Percentiles rank a stretch among this genome's conserved stretches.
Conservation (phyloP, 2,797 vertebrate species). For the Urophycis tenuis region DNA sequence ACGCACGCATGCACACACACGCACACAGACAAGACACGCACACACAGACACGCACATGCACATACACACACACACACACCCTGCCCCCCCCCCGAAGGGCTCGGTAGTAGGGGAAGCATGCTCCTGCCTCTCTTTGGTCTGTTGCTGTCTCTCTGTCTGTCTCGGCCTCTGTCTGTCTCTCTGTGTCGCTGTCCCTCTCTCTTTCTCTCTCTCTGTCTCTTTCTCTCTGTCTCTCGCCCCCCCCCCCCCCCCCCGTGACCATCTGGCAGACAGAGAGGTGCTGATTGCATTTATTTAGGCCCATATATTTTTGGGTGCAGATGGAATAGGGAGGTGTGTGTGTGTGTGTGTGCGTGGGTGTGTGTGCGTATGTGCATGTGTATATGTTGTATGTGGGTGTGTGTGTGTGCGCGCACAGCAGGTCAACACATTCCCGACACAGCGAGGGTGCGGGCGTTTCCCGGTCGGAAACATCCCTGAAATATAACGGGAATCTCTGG, state of each 20-base stretch:
- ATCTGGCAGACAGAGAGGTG: conserved; percentile 55
- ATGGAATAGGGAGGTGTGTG: conserved; percentile 43
- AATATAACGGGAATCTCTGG: not conserved
- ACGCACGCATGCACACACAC: too few relatives aligned
- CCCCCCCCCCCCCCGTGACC: conserved; percentile 21
- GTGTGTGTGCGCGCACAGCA: conserved; percentile 61
- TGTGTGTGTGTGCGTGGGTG: conserved; percentile 44
- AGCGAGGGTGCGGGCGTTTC: conserved; percentile 4
- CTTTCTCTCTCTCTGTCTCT: not conserved
- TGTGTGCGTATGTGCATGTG: conserved; percentile 56
- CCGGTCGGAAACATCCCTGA: not conserved
- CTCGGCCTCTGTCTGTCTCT: not conserved
- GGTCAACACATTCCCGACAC: conserved; percentile 5
- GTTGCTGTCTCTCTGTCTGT: not conserved
- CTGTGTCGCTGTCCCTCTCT: not conserved
- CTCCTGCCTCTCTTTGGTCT: not conserved
- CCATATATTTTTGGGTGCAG: conserved; percentile 39
- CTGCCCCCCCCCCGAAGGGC: not conserved
- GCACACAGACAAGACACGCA: too few relatives aligned
- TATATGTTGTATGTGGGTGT: conserved; percentile 41
- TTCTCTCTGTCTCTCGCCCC: not conserved
- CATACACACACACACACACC: too few relatives aligned
- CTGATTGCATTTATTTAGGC: conserved; percentile 28
- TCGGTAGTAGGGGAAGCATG: not conserved
- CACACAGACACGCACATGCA: too few relatives aligned